Evolutionary conservation across 1,140 invertebrate genomes (phyloP).

Genomic region (Drosophila rufa): DNA sequence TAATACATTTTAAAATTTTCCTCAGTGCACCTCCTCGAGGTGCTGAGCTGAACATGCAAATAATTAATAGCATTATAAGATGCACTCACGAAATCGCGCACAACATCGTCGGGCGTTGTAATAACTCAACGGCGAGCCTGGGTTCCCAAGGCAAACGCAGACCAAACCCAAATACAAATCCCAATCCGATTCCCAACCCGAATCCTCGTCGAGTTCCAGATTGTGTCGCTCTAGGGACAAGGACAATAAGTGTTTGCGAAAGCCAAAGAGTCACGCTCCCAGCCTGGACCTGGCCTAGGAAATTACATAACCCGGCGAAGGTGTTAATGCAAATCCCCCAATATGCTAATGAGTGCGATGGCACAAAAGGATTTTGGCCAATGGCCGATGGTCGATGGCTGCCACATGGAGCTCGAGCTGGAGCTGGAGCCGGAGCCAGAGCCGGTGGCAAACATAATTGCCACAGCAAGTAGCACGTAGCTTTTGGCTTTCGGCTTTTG

Average conservation of each 20-base stretch:
- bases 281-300: conserved; percentile 48
- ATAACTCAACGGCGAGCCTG: conserved; percentile 69
- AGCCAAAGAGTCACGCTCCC: conserved; percentile 68
- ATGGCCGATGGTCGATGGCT: background rate
- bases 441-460: conserved; percentile 50
- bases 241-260: conserved; percentile 80
- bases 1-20: background rate
- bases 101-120: conserved; percentile 76
- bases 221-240: conserved; percentile 67
- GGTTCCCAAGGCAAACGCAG: conserved; percentile 13
- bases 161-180: background rate
- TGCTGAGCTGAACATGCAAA: conserved; percentile 83
- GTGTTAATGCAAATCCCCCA: conserved; percentile 84
- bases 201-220: conserved; percentile 23
- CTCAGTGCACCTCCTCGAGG: conserved; percentile 36
- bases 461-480: conserved; percentile 52
- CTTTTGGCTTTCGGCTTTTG: conserved; percentile 35
- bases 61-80: conserved; percentile 85
- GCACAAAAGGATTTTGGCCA: conserved; percentile 39
- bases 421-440: conserved; percentile 1
- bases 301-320: conserved; percentile 81
- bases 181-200: conserved; percentile 5
- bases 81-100: conserved; percentile 84
- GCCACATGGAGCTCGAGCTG: background rate
- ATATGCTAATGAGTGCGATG: conserved; percentile 81